These are phyloP conservation scores for Diabrotica balteata DNA, from an alignment of 2,888 invertebrate genomes.

Conservation along the genomic window DNA sequence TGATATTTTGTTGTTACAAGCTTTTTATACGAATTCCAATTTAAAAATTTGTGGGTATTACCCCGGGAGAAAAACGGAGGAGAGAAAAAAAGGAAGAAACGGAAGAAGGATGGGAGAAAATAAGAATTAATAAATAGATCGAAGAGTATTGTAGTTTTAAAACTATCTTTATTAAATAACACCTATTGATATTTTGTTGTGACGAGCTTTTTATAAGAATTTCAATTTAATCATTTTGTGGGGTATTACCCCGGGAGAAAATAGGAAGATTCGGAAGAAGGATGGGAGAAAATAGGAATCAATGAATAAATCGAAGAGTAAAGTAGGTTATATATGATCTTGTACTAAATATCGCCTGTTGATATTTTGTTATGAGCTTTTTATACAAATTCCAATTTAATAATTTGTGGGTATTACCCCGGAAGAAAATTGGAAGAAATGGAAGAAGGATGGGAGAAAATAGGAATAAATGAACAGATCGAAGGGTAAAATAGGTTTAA, in stretches of 20 bases:
- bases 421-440: conserved; percentile 19
- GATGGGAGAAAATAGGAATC: neutral
- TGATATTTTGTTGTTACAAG: neutral
- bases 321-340: too few relatives aligned
- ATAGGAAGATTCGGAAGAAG: neutral
- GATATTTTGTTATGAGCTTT: neutral
- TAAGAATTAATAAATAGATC: neutral
- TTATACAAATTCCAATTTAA: conserved; percentile 11
- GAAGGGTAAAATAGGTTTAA: too few relatives aligned
- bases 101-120: neutral
- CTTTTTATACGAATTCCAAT: neutral
- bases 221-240: neutral
- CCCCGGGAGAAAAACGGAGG: neutral
- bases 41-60: neutral
- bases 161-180: too few relatives aligned
- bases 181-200: too few relatives aligned
- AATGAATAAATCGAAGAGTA: too few relatives aligned
- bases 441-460: neutral
- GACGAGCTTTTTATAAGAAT: neutral
- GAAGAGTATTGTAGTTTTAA: too few relatives aligned
- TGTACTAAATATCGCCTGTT: too few relatives aligned
- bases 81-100: neutral
- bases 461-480: neutral
- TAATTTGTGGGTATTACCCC: conserved; percentile 28
- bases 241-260: neutral